Conservation (phyloP, 2,888 invertebrate genomes). For the Drosophila koepferae region DNA sequence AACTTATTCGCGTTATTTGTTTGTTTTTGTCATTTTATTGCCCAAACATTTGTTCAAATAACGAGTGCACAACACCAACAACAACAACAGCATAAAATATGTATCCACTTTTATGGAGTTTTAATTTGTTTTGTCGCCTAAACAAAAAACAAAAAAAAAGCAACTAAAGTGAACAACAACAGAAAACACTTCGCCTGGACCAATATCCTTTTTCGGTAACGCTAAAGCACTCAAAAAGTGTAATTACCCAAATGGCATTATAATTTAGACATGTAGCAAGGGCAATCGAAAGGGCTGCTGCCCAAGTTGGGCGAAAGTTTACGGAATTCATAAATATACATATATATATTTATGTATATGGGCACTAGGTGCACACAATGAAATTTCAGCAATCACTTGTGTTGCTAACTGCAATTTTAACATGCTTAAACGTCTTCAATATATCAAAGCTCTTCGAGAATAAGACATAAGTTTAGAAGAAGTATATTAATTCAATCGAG, state of each 20-base stretch:
- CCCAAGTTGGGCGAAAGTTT: constrained; percentile 38
- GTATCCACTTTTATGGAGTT: constrained; percentile 77
- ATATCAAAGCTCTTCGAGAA: background rate
- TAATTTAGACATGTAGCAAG: constrained; percentile 64
- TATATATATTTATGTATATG: background rate
- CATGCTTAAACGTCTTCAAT: constrained; percentile 7
- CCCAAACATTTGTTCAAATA: constrained; percentile 74
- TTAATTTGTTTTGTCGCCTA: constrained; percentile 78
- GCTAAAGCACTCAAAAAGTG: constrained; percentile 72
- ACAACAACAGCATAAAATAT: constrained; percentile 65
- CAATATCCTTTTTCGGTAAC: constrained; percentile 63
- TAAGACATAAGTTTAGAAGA: no score
- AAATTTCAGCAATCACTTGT: constrained; percentile 16
- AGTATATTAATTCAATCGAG: no score
- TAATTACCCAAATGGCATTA: constrained; percentile 76
- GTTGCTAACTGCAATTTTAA: constrained; percentile 17
- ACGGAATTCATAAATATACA: background rate
- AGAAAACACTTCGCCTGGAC: constrained; percentile 28
- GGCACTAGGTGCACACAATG: background rate
- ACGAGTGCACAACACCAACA: constrained; percentile 49
- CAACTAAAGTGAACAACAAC: background rate
- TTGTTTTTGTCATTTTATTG: constrained; percentile 60
- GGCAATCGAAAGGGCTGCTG: constrained; percentile 11
- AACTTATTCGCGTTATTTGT: constrained; percentile 34
- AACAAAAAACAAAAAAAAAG: constrained; percentile 34